Evolutionary conservation across 2,888 invertebrate genomes (phyloP).

Genomic region (Macrosoma leucophasiata): DNA sequence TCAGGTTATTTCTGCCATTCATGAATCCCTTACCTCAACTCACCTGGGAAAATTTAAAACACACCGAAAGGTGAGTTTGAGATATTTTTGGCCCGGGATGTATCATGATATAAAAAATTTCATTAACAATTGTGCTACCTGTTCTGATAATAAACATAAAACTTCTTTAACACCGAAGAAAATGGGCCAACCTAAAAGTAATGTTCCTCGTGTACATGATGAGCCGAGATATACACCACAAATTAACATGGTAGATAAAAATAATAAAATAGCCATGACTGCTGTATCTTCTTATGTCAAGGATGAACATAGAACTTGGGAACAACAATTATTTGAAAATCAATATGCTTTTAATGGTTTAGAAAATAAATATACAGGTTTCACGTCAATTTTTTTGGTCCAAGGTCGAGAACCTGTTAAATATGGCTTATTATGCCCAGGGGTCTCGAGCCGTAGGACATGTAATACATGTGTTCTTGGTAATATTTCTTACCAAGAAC

Average conservation of each 20-base stretch:
- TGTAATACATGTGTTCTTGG: too few species aligned
- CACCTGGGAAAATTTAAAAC: slow-evolving; percentile 7
- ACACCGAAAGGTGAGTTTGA: background rate
- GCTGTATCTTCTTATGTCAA: background rate
- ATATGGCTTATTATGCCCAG: too few species aligned
- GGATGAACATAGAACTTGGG: too few species aligned
- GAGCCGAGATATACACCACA: background rate
- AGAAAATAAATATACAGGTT: background rate
- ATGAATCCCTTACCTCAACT: slow-evolving; percentile 2
- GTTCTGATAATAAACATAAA: background rate
- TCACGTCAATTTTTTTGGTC: too few species aligned
- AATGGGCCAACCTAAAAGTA: background rate
- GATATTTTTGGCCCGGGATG: slow-evolving; percentile 3
- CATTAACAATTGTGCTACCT: background rate
- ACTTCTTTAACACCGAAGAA: background rate
- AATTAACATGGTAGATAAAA: background rate
- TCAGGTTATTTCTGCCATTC: background rate
- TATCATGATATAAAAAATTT: slow-evolving; percentile 6
- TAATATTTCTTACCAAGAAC: too few species aligned
- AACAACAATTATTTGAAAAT: background rate
- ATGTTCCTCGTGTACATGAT: background rate
- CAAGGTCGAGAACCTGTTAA: too few species aligned
- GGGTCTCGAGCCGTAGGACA: too few species aligned
- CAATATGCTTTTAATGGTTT: background rate
- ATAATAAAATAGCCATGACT: background rate